Evolutionary conservation across 2,888 invertebrate genomes (phyloP), one percentile per base, ranked within the genome.

Genomic region (Hypomecis punctinalis): DNA sequence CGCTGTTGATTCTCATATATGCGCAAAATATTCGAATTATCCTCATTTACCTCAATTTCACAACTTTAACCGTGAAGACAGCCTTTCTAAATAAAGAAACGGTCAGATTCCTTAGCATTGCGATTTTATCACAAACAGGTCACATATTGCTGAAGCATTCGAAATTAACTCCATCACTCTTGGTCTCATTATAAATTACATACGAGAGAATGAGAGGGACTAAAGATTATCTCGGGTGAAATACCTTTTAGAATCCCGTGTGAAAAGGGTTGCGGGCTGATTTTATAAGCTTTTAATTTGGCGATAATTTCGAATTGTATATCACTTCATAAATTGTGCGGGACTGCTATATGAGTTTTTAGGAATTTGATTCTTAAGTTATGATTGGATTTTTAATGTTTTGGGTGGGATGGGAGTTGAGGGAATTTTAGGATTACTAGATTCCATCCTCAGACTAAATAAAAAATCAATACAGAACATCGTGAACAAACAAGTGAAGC

Each of bases 281-380:
- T 49, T 58, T 67, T 64, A 65, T 67, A 48, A 11, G 64, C 59
- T 70, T 70, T 70, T 67, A 68, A 71, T 66, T 71, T 54, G 36
- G 51, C 58, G 60, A 63, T 67, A 67, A 67, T 47, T 35, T 46
- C 48, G 42, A 60, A 9, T 56, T 57, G 54, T 51, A 63, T 56
- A 52, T 55, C 55, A 65, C 60, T 40, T 57, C 59, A 46, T 63
- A 59, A 63, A 49, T 61, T 70, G 7, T 39, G 6, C 13, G n/a
- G n/a, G 11, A 39, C 42, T 11, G 33, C 45, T 49, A 54, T 60
- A 58, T 57, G 53, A 40, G 53, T 59, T 62, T 60, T 39, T 39
- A 47, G 8, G 62, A 46, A 62, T 53, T 3, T 13, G 51, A 9
- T 5, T 4, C 5, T 37, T 13, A 37, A 13, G 11, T 5, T 51